Evolutionary conservation across 2,888 invertebrate species (phyloP), one percentile per base, ranked within the genome.

Genomic region (Melipona beecheii): DNA sequence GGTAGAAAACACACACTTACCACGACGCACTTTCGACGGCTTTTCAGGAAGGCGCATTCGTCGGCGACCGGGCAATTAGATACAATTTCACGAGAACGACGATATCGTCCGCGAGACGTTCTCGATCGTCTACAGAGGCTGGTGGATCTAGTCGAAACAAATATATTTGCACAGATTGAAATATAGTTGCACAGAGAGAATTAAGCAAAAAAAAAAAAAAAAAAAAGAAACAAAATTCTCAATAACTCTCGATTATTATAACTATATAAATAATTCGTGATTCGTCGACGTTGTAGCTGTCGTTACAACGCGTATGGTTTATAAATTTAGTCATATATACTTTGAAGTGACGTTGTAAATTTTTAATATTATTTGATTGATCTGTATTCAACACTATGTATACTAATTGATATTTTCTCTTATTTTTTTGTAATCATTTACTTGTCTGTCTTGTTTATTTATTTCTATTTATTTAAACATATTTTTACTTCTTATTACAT

Each of bases 391-490:
- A 43, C 9, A 27, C 24, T 17, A 6, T 13, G 11, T 36, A 43
- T 9, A 43, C 43, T 43, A 17, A 31, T 49, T 4, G 21, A 19
- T 6, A 60, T 4, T n/a, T 72, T 21, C 4, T 56, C 2, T n/a
- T 43, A 15, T 21, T 49, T 54, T 19, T 43, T 17, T 64, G 62
- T 62, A 54, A 1, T 21, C 52, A 50, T 64, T n/a, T 54, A 43
- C 13, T 58, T 60, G 24, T 27, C 24, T 72, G 62, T 9, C 31
- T 80, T 62, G 82, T 82, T 81, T 74, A 74, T 82, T 64, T 19
- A 58, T 70, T 50, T 70, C 36, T 70, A 54, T 74, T 74, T 72
- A 54, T 62, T 58, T 5, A 11, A 36, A 27, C n/a, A 43, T 21
- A 36, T 58, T 43, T n/a, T 43, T n/a, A 17, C 11, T 3, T 54